phyloP scores from a whole-genome alignment of 2,113 vertebrate species.

The Perccottus glenii region DNA sequence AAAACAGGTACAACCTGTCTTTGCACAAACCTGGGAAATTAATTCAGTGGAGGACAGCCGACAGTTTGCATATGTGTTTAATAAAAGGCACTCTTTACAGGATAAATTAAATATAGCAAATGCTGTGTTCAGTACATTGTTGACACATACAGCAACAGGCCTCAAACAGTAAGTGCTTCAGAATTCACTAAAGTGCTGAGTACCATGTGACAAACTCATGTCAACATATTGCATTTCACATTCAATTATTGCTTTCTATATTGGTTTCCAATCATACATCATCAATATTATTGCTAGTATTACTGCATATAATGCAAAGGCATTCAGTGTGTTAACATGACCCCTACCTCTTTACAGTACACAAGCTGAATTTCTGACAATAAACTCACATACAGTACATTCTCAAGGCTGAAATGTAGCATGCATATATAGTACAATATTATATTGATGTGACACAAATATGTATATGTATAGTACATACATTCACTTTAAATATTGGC shows the following conservation, averaged over 20 bases:
- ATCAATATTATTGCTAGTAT: constrained; percentile 52
- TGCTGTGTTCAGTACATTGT: constrained; percentile 54
- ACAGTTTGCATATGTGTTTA: constrained; percentile 69
- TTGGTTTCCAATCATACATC: constrained; percentile 12
- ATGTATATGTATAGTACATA: constrained; percentile 16
- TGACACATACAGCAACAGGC: constrained; percentile 69
- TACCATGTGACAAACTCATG: constrained; percentile 39
- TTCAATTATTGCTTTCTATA: constrained; percentile 51
- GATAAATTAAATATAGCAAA: constrained; percentile 67
- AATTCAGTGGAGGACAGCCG: constrained; percentile 24
- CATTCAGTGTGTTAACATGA: constrained; percentile 42
- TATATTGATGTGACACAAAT: constrained; percentile 16
- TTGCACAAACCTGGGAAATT: background rate
- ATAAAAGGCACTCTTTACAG: constrained; percentile 82
- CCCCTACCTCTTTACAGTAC: constrained; percentile 37
- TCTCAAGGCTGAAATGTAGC: constrained; percentile 54
- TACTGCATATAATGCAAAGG: constrained; percentile 49
- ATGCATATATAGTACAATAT: constrained; percentile 57
- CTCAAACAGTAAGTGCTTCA: constrained; percentile 54
- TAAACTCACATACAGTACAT: constrained; percentile 57
- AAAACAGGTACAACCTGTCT: background rate
- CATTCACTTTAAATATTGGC: constrained; percentile 36
- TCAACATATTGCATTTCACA: constrained; percentile 48
- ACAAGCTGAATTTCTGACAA: constrained; percentile 45
- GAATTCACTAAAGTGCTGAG: constrained; percentile 69